Evolutionary conservation across 1,140 invertebrate species (phyloP), one percentile per base, ranked within the genome.

Genomic region (Anthonomus grandis): DNA sequence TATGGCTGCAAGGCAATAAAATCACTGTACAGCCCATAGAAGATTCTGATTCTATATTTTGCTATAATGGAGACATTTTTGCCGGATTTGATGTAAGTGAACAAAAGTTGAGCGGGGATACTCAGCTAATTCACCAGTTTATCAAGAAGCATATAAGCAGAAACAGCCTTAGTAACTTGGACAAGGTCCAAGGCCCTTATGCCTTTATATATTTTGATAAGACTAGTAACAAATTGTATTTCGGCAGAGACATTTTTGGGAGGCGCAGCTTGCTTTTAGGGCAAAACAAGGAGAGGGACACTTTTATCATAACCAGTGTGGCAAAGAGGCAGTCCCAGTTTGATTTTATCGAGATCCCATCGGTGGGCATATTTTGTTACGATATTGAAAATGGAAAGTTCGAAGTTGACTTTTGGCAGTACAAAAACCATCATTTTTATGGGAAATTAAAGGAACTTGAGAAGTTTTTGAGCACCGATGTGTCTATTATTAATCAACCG

Each of bases 61-160:
- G 90, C 10, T 93, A 87, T 82, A 93, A 93, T 79, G 90, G 90
- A 47, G 90, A 93, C 76, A 76, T 90, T 55, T 92, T 86, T 71
- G 78, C 74, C 65, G 79, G 81, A 45, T 60, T 64, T 6, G 61
- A 64, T 17, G 17, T 44, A 1, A 51, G 53, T 6, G 18, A 44
- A 36, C 50, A 66, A 50, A 60, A 66, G 15, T 38, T 63, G 24
- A 21, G 54, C 52, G 74, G 74, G 41, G 79, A 81, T 62, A 80
- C 78, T 15, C 27, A 65, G 56, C 27, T 66, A 15, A 54, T 82
- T 50, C 68, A 75, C 15, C 57, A 69, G 25, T 59, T 59, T 48
- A 62, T 79, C 23, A 62, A 69, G 56, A 54, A 56, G 25, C 66
- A 74, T 18, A 59, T 65, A 8, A 67, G 9, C 4, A 23, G 9